Percentiles rank a stretch among this genome's conserved stretches.
Conservation (phyloP, 2,113 vertebrate species). For the Sinocyclocheilus anophthalmus region DNA sequence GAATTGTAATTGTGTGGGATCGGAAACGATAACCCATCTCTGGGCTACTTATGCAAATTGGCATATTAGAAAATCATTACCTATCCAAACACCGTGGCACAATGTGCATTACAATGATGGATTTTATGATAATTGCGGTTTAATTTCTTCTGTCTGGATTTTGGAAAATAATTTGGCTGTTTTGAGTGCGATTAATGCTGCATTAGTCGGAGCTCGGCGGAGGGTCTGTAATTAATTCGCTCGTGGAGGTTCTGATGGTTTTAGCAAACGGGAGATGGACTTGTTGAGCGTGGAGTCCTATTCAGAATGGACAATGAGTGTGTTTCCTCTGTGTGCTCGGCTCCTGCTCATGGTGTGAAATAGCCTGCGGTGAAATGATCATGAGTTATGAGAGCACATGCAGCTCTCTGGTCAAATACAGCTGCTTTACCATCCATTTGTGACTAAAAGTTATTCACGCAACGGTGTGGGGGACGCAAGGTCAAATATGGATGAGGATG, state of each 20-base stretch:
- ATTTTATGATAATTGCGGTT: slow-evolving; percentile 99
- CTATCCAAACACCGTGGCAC: slow-evolving; percentile 98
- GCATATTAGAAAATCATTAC: slow-evolving; percentile 99
- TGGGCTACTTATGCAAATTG: slow-evolving; percentile 99
- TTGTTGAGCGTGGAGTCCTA: slow-evolving; percentile 47
- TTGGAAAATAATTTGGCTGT: slow-evolving; percentile 89
- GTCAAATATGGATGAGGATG: slow-evolving; percentile 20
- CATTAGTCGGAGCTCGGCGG: slow-evolving; percentile 91
- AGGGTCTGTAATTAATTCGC: slow-evolving; percentile 77
- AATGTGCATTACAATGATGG: slow-evolving; percentile 99
- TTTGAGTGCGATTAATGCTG: slow-evolving; percentile 95
- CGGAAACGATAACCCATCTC: slow-evolving; percentile 98
- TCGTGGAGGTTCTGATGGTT: slow-evolving; percentile 51
- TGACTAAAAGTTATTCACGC: slow-evolving; percentile 10
- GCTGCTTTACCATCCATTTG: slow-evolving; percentile 1
- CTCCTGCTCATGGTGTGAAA: slow-evolving; percentile 9
- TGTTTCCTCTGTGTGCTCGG: too few relatives aligned
- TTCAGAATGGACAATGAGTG: slow-evolving; percentile 44
- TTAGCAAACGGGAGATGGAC: slow-evolving; percentile 57
- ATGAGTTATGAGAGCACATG: slow-evolving; percentile 16
- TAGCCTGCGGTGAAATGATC: slow-evolving; percentile 29
- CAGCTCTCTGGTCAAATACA: not conserved
- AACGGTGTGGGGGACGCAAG: not conserved
- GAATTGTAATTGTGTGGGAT: slow-evolving; percentile 97
- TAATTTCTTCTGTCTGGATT: slow-evolving; percentile 92